phyloP scores from a whole-genome alignment of 2,888 invertebrate genomes.

The Sphaerophoria rueppellii region DNA sequence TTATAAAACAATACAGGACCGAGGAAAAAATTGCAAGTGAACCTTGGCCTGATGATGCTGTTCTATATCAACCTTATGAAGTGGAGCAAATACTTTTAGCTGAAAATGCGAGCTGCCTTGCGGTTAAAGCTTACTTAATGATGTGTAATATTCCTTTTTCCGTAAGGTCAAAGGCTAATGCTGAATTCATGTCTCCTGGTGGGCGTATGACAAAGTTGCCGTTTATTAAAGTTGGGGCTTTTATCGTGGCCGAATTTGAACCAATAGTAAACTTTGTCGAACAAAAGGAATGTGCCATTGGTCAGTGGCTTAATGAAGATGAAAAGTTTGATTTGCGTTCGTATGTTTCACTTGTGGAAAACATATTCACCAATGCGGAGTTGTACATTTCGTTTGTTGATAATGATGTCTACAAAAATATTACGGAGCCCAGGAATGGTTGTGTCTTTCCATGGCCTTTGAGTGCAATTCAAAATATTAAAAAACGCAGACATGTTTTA shows the following conservation, averaged over 20 bases:
- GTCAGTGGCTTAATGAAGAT: constrained; percentile 87
- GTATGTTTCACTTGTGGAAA: constrained; percentile 94
- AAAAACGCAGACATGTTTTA: constrained; percentile 87
- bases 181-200: constrained; percentile 98
- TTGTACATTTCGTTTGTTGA: constrained; percentile 93
- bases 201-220: constrained; percentile 90
- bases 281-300: constrained; percentile 91
- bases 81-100: constrained; percentile 96
- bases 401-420: constrained; percentile 88
- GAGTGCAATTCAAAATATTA: constrained; percentile 90
- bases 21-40: constrained; percentile 87
- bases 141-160: constrained; percentile 94
- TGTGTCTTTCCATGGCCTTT: constrained; percentile 97
- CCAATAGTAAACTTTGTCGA: constrained; percentile 95
- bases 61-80: constrained; percentile 94
- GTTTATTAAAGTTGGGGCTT: constrained; percentile 94
- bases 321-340: constrained; percentile 96
- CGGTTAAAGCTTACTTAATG: constrained; percentile 95
- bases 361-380: constrained; percentile 95
- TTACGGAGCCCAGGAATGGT: constrained; percentile 93
- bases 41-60: constrained; percentile 94
- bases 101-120: constrained; percentile 96
- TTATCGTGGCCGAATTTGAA: constrained; percentile 94
- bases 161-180: constrained; percentile 93
- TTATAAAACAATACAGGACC: constrained; percentile 79